phyloP scores from a whole-genome alignment of 2,888 invertebrate species.

The Cyclophora punctaria region DNA sequence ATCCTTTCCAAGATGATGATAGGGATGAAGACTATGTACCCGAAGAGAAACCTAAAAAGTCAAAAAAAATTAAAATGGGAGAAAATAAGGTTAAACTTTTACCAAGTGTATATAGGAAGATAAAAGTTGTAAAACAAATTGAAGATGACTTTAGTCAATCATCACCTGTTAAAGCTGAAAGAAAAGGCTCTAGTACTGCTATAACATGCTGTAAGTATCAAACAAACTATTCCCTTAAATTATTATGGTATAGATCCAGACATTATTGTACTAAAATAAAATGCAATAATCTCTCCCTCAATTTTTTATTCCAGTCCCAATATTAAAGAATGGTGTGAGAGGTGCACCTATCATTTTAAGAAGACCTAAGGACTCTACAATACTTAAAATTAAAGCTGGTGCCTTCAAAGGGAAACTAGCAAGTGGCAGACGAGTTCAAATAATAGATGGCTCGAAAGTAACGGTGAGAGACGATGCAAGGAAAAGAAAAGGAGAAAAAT shows the following conservation, averaged over 20 bases:
- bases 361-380: slow-evolving; percentile 63
- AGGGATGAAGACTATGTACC: slow-evolving; percentile 62
- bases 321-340: slow-evolving; percentile 59
- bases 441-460: slow-evolving; percentile 12
- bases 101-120: slow-evolving; percentile 28
- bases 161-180: slow-evolving; percentile 29
- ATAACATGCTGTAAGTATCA: slow-evolving; percentile 64
- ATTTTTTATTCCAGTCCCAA: slow-evolving; percentile 43
- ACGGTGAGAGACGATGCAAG: slow-evolving; percentile 2
- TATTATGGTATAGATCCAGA: background rate
- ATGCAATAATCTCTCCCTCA: no score
- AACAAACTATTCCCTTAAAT: background rate
- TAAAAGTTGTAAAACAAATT: slow-evolving; percentile 49
- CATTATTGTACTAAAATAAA: background rate
- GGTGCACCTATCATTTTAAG: slow-evolving; percentile 62
- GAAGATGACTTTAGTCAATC: slow-evolving; percentile 34
- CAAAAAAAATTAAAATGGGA: slow-evolving; percentile 56
- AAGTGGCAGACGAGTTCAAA: slow-evolving; percentile 13
- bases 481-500: slow-evolving; percentile 35
- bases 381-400: slow-evolving; percentile 50
- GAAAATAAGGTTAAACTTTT: slow-evolving; percentile 18
- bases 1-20: slow-evolving; percentile 59
- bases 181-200: slow-evolving; percentile 40
- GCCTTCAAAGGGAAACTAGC: slow-evolving; percentile 30
- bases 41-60: slow-evolving; percentile 54